Evolutionary conservation across 2,888 invertebrate species (phyloP).

Genomic region (Isoperla grammatica): DNA sequence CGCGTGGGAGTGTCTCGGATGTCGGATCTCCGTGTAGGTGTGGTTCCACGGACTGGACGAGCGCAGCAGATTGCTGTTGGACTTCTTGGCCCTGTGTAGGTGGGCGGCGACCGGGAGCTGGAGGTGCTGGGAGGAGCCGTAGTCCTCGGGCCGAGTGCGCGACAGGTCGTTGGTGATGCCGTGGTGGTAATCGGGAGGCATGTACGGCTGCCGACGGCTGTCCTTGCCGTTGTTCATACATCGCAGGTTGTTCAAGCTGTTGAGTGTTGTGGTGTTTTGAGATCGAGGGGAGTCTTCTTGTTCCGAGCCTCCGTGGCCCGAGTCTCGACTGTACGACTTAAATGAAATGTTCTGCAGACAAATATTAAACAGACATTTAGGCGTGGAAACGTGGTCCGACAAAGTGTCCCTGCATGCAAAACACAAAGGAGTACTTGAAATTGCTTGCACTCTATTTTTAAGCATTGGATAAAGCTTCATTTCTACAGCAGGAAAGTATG

Average conservation of each 20-base stretch:
- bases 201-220: conserved; percentile 46
- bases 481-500: too few species aligned
- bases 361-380: not conserved
- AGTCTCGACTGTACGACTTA: conserved; percentile 65
- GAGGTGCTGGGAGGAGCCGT: conserved; percentile 46
- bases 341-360: conserved; percentile 75
- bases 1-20: conserved; percentile 38
- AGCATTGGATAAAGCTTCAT: too few species aligned
- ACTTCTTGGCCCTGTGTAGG: conserved; percentile 22
- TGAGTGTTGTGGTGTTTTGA: conserved; percentile 41
- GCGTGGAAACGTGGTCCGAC: too few species aligned
- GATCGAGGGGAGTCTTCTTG: conserved; percentile 60
- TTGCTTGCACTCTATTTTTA: too few species aligned
- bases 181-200: conserved; percentile 43
- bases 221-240: conserved; percentile 51
- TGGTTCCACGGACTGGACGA: conserved; percentile 61
- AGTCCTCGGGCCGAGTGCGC: conserved; percentile 1
- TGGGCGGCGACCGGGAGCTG: conserved; percentile 42
- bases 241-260: conserved; percentile 35
- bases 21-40: conserved; percentile 70
- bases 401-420: too few species aligned
- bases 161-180: conserved; percentile 29
- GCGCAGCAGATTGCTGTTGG: conserved; percentile 34
- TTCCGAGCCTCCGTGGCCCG: conserved; percentile 58
- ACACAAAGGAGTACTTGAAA: too few species aligned